These are phyloP conservation scores for Drosophila basisetae DNA, from an alignment of 2,888 invertebrate genomes.

Conservation along the genomic window DNA sequence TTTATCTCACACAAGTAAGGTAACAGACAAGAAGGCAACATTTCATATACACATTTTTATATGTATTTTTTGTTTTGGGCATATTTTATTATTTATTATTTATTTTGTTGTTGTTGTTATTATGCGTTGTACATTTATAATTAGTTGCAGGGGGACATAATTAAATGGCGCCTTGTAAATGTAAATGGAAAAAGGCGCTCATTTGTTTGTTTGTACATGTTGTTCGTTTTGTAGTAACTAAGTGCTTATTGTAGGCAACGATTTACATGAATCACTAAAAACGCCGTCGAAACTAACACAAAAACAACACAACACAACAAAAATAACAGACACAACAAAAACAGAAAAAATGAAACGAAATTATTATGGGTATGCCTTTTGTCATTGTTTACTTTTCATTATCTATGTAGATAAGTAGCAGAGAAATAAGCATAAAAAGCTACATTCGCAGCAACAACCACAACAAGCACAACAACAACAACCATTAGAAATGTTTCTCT, in stretches of 20 bases:
- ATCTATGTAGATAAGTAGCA: slow-evolving; percentile 75
- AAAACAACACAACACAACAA: slow-evolving; percentile 8
- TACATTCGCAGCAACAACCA: slow-evolving; percentile 12
- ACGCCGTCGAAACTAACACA: neutral
- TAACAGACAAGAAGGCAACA: neutral
- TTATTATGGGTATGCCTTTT: slow-evolving; percentile 41
- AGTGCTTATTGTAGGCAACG: slow-evolving; percentile 25
- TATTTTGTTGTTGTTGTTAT: slow-evolving; percentile 47
- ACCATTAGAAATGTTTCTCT: slow-evolving; percentile 46
- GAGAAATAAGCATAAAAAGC: slow-evolving; percentile 64
- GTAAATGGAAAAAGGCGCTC: slow-evolving; percentile 13
- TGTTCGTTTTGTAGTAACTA: slow-evolving; percentile 32
- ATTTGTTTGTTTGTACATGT: slow-evolving; percentile 39
- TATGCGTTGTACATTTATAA: slow-evolving; percentile 69
- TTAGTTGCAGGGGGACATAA: slow-evolving; percentile 58
- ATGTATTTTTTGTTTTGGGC: slow-evolving; percentile 4
- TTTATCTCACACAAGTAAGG: slow-evolving; percentile 15
- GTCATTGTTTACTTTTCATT: slow-evolving; percentile 76
- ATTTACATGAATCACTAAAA: slow-evolving; percentile 69
- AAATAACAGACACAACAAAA: neutral
- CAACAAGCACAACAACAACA: slow-evolving; percentile 26
- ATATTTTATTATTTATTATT: slow-evolving; percentile 30
- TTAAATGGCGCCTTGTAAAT: slow-evolving; percentile 36
- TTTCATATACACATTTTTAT: neutral
- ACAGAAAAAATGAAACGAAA: slow-evolving; percentile 11